Evolutionary conservation across 2,888 invertebrate species (phyloP).

Genomic region (Scaeva pyrastri): DNA sequence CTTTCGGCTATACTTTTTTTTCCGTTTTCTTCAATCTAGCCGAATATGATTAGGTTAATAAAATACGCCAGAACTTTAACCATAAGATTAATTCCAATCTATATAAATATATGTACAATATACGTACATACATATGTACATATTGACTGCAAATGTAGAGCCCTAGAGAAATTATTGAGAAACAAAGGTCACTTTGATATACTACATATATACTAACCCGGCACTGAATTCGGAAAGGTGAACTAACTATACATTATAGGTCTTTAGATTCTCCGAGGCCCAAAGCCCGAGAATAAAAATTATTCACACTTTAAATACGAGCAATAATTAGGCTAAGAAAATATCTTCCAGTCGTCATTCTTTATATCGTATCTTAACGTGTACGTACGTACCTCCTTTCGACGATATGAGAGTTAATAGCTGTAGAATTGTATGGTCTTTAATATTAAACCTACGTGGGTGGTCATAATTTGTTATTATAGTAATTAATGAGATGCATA

Average conservation of each 20-base stretch:
- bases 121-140: too few relatives aligned
- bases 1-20: too few relatives aligned
- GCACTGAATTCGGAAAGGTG: not conserved
- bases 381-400: not conserved
- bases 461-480: conserved; percentile 78
- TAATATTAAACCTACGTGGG: conserved; percentile 76
- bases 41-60: too few relatives aligned
- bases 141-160: not conserved
- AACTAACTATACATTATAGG: not conserved
- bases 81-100: too few relatives aligned
- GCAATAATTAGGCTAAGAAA: conserved; percentile 54
- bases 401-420: not conserved
- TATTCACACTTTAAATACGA: conserved; percentile 45
- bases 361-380: conserved; percentile 22
- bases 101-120: too few relatives aligned
- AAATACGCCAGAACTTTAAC: too few relatives aligned
- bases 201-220: not conserved
- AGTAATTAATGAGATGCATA: conserved; percentile 78
- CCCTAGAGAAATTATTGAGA: not conserved
- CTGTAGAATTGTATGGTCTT: conserved; percentile 13
- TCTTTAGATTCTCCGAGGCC: not conserved
- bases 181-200: too few relatives aligned
- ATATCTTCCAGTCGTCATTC: conserved; percentile 37
- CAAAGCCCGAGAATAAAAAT: not conserved
- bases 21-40: too few relatives aligned